phyloP scores from a whole-genome alignment of 2,113 vertebrate genomes.

The Hippocampus comes region DNA sequence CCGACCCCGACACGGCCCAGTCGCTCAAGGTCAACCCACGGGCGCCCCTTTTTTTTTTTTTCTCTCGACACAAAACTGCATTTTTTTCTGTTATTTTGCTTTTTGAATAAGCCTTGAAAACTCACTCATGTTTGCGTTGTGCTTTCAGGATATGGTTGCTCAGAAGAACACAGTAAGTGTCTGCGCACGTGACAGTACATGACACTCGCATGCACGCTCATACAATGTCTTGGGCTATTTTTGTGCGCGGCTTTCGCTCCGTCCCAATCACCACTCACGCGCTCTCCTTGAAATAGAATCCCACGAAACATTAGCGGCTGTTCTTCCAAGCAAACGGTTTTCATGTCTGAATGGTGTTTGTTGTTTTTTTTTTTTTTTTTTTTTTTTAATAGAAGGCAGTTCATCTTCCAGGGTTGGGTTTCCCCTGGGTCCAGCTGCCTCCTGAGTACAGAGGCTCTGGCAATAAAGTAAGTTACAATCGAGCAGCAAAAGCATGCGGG shows the following conservation, averaged over 20 bases:
- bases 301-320: background rate
- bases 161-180: conserved; percentile 93
- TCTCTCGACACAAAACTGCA: no score
- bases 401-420: conserved; percentile 65
- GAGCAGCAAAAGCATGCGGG: conserved; percentile 48
- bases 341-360: conserved; percentile 19
- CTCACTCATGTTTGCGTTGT: conserved; percentile 17
- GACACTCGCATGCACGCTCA: conserved; percentile 17
- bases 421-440: conserved; percentile 79
- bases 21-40: conserved; percentile 81
- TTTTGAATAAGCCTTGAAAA: background rate
- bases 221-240: conserved; percentile 29
- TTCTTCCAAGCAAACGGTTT: conserved; percentile 14
- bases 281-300: conserved; percentile 8
- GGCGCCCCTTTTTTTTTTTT: no score
- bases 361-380: conserved; percentile 20
- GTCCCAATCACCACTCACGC: conserved; percentile 5
- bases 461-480: conserved; percentile 80
- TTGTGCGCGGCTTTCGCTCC: conserved; percentile 12
- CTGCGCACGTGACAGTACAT: background rate
- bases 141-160: conserved; percentile 84
- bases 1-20: conserved; percentile 82
- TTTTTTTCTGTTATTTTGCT: no score
- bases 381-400: conserved; percentile 65
- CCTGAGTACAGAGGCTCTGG: conserved; percentile 81